Base-by-base conservation (phyloP, 1,140 invertebrate genomes). In the Papilio helenus region DNA sequence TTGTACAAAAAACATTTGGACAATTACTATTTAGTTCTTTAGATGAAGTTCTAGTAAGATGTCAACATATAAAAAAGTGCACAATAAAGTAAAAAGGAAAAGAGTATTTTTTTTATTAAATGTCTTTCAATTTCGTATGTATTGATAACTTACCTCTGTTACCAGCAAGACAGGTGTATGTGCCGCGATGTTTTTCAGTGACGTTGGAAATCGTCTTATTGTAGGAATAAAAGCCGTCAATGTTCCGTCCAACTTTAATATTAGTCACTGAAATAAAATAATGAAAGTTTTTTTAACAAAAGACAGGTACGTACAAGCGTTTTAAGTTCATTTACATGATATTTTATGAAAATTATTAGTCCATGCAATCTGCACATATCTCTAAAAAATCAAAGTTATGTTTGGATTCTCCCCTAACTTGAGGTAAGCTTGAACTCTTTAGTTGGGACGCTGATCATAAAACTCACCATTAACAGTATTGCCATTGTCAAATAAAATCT, bases 131-230 rank as follows among this genome's bases (percentile, higher is more conserved):
- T 20, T 55, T 7, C 5, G 16, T 55, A 55, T n/a, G n/a, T n/a
- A 18, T 20, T 58, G n/a, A 65, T 58, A 23, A 79, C 79, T 42
- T 81, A 94, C 94, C 92, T 90, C 84, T 90, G 80, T 94, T 93
- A 42, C 73, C 79, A 46, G 90, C 92, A 3, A 86, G 77, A 80
- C 93, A 95, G 0, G 89, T 83, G 73, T 93, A 95, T 0, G 81
- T 14, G 29, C 94, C 93, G 34, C 80, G 81, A 68, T 90, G 83
- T 39, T 72, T 86, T 55, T 88, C 86, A 74, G 71, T 86, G 0
- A 86, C 81, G 51, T 82, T 80, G 58, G 76, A n/a, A 58, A 93
- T 86, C 1, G 81, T 85, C 81, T 84, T 89, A 9, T 87, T 90
- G 18, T 81, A 92, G 1, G 14, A 79, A 34, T 93, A 91, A 10